Conservation (phyloP, 2,797 vertebrate genomes). For the Semotilus atromaculatus region DNA sequence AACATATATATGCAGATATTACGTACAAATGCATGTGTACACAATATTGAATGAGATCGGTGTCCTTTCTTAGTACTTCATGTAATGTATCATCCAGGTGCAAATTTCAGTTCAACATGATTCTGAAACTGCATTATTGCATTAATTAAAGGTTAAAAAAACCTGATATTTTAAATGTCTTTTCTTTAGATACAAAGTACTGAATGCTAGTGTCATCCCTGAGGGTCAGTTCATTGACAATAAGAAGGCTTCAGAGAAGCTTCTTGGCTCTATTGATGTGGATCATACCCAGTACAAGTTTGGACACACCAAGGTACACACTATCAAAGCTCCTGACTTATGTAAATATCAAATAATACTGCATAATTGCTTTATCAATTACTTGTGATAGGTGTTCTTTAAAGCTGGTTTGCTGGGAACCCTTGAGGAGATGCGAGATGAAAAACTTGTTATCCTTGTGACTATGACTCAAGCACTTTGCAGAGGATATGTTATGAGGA, state of each 20-base stretch:
- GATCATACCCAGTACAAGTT: constrained; percentile 86
- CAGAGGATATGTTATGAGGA: constrained; percentile 82
- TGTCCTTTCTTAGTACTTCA: background rate
- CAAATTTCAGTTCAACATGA: background rate
- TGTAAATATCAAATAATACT: background rate
- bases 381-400: constrained; percentile 83
- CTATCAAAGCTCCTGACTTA: background rate
- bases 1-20: background rate
- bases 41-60: background rate
- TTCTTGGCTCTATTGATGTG: constrained; percentile 81
- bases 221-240: constrained; percentile 87
- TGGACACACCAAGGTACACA: constrained; percentile 83
- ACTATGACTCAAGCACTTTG: constrained; percentile 84
- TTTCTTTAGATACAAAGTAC: constrained; percentile 79
- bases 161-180: background rate
- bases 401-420: constrained; percentile 85
- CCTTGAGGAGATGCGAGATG: constrained; percentile 88
- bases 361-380: background rate
- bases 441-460: constrained; percentile 81
- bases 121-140: background rate
- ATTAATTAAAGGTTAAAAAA: background rate
- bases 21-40: background rate
- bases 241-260: constrained; percentile 87
- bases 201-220: constrained; percentile 85
- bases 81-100: background rate